Evolutionary conservation across 2,113 vertebrate genomes (phyloP).

Genomic region (Mormyrus iriodes): DNA sequence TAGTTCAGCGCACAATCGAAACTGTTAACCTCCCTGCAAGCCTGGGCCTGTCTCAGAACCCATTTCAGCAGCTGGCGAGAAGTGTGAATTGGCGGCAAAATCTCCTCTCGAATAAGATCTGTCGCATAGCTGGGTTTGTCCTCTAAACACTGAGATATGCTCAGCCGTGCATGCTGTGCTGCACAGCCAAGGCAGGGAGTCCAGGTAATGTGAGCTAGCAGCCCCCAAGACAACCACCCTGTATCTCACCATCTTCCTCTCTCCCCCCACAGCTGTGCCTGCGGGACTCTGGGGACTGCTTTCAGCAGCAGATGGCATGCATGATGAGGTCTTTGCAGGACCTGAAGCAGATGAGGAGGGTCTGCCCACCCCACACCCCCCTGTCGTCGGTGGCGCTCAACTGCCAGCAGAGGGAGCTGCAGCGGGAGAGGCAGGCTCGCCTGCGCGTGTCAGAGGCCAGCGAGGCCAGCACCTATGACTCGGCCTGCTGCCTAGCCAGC

Average conservation of each 20-base stretch:
- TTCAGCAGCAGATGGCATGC: conserved; percentile 68
- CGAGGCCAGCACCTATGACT: conserved; percentile 73
- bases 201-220: not conserved
- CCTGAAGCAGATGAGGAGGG: conserved; percentile 56
- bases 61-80: not conserved
- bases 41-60: conserved; percentile 28
- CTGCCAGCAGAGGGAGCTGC: conserved; percentile 49
- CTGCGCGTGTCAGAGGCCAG: conserved; percentile 60
- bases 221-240: not conserved
- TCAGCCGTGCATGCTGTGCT: not conserved
- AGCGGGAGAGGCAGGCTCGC: conserved; percentile 52
- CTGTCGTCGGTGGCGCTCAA: conserved; percentile 40
- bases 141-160: not conserved
- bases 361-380: conserved; percentile 35
- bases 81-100: not conserved
- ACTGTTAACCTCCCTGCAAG: conserved; percentile 21
- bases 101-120: not conserved
- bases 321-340: conserved; percentile 70
- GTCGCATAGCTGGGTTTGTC: not conserved
- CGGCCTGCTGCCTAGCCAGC: conserved; percentile 76
- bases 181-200: not conserved
- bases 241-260: conserved; percentile 17
- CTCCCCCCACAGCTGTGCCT: conserved; percentile 65
- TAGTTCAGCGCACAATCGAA: not conserved
- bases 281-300: conserved; percentile 62